These are phyloP conservation scores for Oreochromis grahami DNA, from an alignment of 2,797 vertebrate species.

Conservation along the genomic window DNA sequence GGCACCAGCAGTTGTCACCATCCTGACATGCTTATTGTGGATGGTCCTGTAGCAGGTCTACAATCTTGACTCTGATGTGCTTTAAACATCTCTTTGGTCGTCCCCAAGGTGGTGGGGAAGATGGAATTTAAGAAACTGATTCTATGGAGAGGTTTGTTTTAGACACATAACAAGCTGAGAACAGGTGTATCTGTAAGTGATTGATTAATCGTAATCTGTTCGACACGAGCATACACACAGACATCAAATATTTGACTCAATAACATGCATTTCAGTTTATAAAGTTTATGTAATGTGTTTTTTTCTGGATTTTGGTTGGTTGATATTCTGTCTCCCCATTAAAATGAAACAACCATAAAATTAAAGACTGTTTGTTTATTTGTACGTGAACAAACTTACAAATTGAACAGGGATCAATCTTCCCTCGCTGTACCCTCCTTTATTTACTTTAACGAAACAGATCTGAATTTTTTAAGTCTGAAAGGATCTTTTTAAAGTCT, in stretches of 20 bases:
- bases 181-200: neutral
- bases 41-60: neutral
- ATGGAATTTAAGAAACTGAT: neutral
- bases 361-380: neutral
- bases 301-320: neutral
- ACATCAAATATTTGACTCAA: neutral
- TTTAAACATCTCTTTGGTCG: neutral
- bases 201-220: neutral
- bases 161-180: neutral
- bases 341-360: neutral
- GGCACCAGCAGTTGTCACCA: neutral
- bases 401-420: neutral
- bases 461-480: neutral
- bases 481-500: neutral
- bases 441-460: neutral
- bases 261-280: neutral
- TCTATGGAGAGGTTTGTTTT: neutral
- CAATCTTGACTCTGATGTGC: neutral
- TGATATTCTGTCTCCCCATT: neutral
- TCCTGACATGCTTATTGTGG: neutral
- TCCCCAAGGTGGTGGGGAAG: neutral
- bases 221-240: accelerated
- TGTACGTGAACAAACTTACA: neutral
- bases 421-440: neutral
- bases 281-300: neutral